Evolutionary conservation across 2,113 vertebrate species (phyloP).

Genomic region (Engystomops pustulosus): DNA sequence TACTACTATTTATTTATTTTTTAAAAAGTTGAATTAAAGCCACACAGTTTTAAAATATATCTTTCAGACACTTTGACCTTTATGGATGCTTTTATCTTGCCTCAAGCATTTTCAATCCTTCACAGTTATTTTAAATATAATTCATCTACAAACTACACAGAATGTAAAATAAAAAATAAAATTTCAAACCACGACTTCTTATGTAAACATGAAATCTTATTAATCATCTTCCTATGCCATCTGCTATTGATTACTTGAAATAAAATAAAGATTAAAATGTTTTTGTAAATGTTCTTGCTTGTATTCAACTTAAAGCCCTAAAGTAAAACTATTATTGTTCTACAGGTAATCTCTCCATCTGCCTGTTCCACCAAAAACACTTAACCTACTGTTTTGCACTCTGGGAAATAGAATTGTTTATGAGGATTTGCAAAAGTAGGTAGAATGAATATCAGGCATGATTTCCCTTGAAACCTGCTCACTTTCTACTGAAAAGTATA

Average conservation of each 20-base stretch:
- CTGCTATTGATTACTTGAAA: slow-evolving; percentile 20
- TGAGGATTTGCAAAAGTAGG: background rate
- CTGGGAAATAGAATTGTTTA: background rate
- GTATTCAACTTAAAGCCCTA: background rate
- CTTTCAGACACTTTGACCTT: too few species aligned
- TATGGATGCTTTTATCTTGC: background rate
- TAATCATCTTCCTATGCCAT: slow-evolving; percentile 12
- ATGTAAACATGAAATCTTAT: slow-evolving; percentile 17
- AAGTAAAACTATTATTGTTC: slow-evolving; percentile 5
- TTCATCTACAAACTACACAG: background rate
- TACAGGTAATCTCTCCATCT: slow-evolving; percentile 2
- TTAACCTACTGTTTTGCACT: background rate
- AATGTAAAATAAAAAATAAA: background rate
- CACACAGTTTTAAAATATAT: background rate
- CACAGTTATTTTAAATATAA: background rate
- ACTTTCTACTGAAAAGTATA: background rate
- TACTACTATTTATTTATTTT: background rate
- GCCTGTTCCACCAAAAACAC: background rate
- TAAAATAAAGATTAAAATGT: slow-evolving; percentile 24
- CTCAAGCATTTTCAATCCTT: background rate
- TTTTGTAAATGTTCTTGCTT: background rate
- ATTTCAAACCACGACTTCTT: background rate
- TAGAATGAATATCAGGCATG: background rate
- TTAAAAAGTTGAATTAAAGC: background rate
- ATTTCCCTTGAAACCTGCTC: background rate